phyloP scores from a whole-genome alignment of 2,113 vertebrate genomes.

The Cephalopterus ornatus region DNA sequence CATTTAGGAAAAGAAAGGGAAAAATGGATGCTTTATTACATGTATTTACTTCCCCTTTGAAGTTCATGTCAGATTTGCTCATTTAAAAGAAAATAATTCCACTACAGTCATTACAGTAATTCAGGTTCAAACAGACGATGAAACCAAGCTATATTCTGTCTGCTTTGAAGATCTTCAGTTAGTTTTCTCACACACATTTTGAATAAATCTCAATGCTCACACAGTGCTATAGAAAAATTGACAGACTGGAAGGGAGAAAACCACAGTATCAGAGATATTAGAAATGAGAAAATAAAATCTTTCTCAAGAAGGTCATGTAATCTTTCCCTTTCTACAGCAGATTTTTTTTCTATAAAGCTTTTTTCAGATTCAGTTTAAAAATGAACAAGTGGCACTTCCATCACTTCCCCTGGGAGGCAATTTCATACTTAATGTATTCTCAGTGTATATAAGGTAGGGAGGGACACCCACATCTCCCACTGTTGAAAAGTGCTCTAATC shows the following conservation, averaged over 20 bases:
- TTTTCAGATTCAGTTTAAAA: conserved; percentile 38
- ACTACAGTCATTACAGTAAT: conserved; percentile 67
- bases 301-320: conserved; percentile 33
- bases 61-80: conserved; percentile 52
- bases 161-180: conserved; percentile 63
- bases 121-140: conserved; percentile 58
- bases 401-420: conserved; percentile 51
- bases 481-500: conserved; percentile 55
- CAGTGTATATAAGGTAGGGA: conserved; percentile 29
- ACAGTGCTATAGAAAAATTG: background rate
- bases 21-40: conserved; percentile 41
- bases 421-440: conserved; percentile 59
- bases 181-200: conserved; percentile 39
- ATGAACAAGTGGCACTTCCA: conserved; percentile 50
- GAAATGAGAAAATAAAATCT: conserved; percentile 37
- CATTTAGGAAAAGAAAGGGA: conserved; percentile 44
- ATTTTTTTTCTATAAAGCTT: background rate
- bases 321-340: background rate
- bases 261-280: background rate
- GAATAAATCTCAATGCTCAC: conserved; percentile 43
- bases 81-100: conserved; percentile 69
- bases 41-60: conserved; percentile 65
- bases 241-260: conserved; percentile 29
- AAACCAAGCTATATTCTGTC: conserved; percentile 51
- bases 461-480: conserved; percentile 57